Evolutionary conservation across 2,113 vertebrate genomes (phyloP), one percentile per base, ranked within the genome.

Genomic region (Pleuronectes platessa): DNA sequence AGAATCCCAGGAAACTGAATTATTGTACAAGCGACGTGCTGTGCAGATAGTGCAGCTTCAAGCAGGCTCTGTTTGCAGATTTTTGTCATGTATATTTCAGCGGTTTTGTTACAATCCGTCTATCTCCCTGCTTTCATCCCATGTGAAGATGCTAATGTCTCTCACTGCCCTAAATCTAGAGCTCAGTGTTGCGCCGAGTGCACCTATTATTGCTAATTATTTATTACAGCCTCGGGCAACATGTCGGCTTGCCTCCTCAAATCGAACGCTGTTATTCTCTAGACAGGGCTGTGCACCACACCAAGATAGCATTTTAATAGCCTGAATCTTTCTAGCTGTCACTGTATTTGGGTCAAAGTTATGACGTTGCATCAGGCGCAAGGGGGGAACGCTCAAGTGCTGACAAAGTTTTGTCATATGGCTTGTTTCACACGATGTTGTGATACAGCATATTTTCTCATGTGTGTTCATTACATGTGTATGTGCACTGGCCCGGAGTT

Each of bases 191-290:
- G 42, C 71, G 31, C 68, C 35, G 72, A 82, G 83, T 84, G 82
- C 86, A 61, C 75, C 90, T 89, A 85, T 92, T 90, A 89, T 80
- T 82, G 82, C 79, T 92, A 93, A 94, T 93, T 93, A 92, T 93
- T 89, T 91, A 91, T 90, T 85, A 65, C 82, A 82, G 91, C 90
- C 86, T 37, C 60, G 56, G 89, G 90, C 89, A 24, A 51, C 72
- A 81, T 83, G 78, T 56, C 68, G 67, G 45, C 78, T 70, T 74
- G 74, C 82, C 78, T 83, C 31, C 55, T 89, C 83, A 83, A 86
- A 90, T 91, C 86, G 88, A 87, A 89, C 87, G 81, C 61, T 80
- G 86, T 76, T 86, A 84, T 87, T 88, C 89, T 90, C 76, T 71
- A 81, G 79, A 56, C 77, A 47, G 61, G 26, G 61, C 84, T 85